Conservation (phyloP, 2,888 invertebrate genomes). For the Octonoba sinensis region DNA sequence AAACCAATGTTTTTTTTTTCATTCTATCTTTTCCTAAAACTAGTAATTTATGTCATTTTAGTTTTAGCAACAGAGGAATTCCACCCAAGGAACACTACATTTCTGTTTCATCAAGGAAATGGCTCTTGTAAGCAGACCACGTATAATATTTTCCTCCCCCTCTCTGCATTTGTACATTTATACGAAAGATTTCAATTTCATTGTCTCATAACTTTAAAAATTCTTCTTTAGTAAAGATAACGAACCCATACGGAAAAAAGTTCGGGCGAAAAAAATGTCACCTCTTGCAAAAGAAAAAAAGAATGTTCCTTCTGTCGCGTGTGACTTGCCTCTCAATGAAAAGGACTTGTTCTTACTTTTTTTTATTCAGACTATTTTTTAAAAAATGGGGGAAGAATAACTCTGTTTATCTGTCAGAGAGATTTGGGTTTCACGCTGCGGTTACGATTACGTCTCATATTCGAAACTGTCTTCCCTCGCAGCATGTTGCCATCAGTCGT, state of each 20-base stretch:
- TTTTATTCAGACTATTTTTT: constrained; percentile 12
- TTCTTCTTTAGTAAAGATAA: neutral
- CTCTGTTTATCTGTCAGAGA: constrained; percentile 44
- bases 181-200: constrained; percentile 8
- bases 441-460: constrained; percentile 48
- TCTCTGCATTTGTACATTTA: too few relatives aligned
- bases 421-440: constrained; percentile 32
- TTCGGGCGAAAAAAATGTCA: constrained; percentile 3
- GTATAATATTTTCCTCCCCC: too few relatives aligned
- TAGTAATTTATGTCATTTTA: too few relatives aligned
- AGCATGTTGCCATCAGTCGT: constrained; percentile 48
- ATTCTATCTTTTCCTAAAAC: too few relatives aligned
- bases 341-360: constrained; percentile 8
- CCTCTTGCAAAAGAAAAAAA: neutral
- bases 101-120: too few relatives aligned
- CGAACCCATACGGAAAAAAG: neutral
- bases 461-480: constrained; percentile 44
- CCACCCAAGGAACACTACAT: too few relatives aligned
- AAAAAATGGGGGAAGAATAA: constrained; percentile 22
- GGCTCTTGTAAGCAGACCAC: too few relatives aligned
- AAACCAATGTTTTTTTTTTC: too few relatives aligned
- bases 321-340: constrained; percentile 39
- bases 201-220: constrained; percentile 7
- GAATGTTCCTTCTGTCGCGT: constrained; percentile 6
- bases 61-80: too few relatives aligned